Evolutionary conservation across 2,888 invertebrate species (phyloP), one percentile per base, ranked within the genome.

Genomic region (Siphonodentalium dalli): DNA sequence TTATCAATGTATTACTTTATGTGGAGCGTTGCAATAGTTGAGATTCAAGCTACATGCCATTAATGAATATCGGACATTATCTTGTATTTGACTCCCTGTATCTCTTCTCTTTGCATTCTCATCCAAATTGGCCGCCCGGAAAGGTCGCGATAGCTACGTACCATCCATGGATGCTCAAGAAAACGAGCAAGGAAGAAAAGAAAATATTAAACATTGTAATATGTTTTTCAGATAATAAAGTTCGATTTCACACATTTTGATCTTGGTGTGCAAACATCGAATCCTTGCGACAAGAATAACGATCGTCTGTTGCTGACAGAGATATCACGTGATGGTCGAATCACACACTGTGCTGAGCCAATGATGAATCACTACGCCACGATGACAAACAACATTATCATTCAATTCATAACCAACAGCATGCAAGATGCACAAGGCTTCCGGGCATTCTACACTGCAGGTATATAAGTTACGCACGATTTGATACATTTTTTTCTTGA

Each of bases 361-460:
- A 66, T 66, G 43, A 67, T 71, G 27, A 69, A 68, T n/a, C 66
- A 66, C 33, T 69, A 68, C 45, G 51, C 64, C 20, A 71, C 74
- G 40, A 58, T 64, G 27, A 66, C 68, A 13, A 71, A 77, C 51
- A 49, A 54, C 15, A 68, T 74, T 2, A 60, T 55, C 21, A 46
- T 78, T 8, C 63, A 59, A 9, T 76, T 78, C 50, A 29, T 60
- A 23, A 71, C 73, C 15, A 73, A 77, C 50, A 59, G 58, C 13
- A 63, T 71, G 21, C 54, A 64, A 6, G 75, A 77, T 47, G 75
- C 74, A 4, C 72, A 68, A 27, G 78, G 78, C 18, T 78, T 78
- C 56, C 60, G 74, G 29, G 61, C 68, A 4, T 72, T 71, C 46
- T 78, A 70, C 49, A 63, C 61, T 27, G 67, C 74, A 62, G 77